Evolutionary conservation across 2,888 invertebrate species (phyloP), one percentile per base, ranked within the genome.

Genomic region (Drepana falcataria): DNA sequence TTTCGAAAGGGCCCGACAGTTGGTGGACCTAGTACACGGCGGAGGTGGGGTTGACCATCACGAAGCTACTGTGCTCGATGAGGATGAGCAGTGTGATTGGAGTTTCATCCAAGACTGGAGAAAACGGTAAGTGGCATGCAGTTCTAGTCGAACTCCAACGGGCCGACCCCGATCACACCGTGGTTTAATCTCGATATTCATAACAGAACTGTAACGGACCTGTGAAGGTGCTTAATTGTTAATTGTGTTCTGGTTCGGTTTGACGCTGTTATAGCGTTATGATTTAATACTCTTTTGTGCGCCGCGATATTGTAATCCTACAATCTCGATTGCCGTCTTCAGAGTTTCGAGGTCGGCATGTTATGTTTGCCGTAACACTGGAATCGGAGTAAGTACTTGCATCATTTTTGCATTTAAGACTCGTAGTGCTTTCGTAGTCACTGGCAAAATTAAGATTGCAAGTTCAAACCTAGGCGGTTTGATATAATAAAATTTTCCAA

Each of bases 41-140:
- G 87, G 87, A 1, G 84, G 83, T 60, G 83, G 83, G 55, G 56
- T 68, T 2, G 87, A 90, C 53, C 89, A 85, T 53, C 89, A 90
- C 59, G 92, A 91, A 58, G 89, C 90, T 0, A 89, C 80, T 1
- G 79, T 90, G 49, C 74, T 90, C 35, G 91, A 91, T 51, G 89
- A 90, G 54, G 88, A 89, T 41, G 87, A 86, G 68, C 92, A 92
- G 61, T 93, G 93, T 60, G 95, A 95, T 77, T 95, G 95, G 95
- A 94, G 95, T 74, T 95, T 94, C 77, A 94, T 95, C 52, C 95
- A 95, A 79, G 93, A 93, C 73, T 95, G 95, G 95, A 91, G 95
- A 73, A 92, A 93, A 83, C 92, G 94, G 94, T 94, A 84, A 77
- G 85, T 79, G 40, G 53, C 54, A 51, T 65, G 54, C 64, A 66